Evolutionary conservation across 2,888 invertebrate genomes (phyloP).

Genomic region (Tachina grossa): DNA sequence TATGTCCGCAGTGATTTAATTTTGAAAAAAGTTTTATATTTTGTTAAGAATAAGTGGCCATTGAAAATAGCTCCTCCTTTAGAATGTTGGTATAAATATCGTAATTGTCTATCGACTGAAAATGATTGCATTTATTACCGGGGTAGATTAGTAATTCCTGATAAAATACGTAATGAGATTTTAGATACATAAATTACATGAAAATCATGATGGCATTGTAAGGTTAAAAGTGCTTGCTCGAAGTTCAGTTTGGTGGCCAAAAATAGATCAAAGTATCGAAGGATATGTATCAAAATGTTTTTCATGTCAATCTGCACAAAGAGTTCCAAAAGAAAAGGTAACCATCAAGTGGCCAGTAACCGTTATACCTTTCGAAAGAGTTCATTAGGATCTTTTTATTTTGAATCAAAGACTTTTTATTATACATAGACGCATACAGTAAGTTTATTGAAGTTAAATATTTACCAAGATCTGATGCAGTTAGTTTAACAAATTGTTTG

Average conservation of each 20-base stretch:
- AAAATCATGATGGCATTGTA: constrained; percentile 29
- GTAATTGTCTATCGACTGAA: constrained; percentile 28
- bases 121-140: constrained; percentile 30
- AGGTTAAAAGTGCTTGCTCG: constrained; percentile 20
- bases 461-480: constrained; percentile 10
- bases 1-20: background rate
- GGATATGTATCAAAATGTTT: constrained; percentile 29
- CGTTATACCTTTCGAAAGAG: constrained; percentile 50
- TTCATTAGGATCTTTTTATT: constrained; percentile 62
- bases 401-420: constrained; percentile 34
- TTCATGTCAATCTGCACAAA: constrained; percentile 26
- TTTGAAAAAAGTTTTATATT: background rate
- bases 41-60: constrained; percentile 6
- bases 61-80: background rate
- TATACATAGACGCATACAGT: constrained; percentile 35
- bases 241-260: constrained; percentile 38
- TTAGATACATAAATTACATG: constrained; percentile 11
- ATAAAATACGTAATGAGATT: background rate
- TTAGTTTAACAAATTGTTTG: constrained; percentile 34
- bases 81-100: constrained; percentile 5
- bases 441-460: constrained; percentile 44
- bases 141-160: constrained; percentile 33
- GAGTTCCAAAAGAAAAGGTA: constrained; percentile 12
- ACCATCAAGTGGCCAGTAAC: constrained; percentile 8
- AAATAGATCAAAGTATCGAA: constrained; percentile 30